Evolutionary conservation across 2,113 vertebrate species (phyloP).

Genomic region (Malurus alboscapulatus): DNA sequence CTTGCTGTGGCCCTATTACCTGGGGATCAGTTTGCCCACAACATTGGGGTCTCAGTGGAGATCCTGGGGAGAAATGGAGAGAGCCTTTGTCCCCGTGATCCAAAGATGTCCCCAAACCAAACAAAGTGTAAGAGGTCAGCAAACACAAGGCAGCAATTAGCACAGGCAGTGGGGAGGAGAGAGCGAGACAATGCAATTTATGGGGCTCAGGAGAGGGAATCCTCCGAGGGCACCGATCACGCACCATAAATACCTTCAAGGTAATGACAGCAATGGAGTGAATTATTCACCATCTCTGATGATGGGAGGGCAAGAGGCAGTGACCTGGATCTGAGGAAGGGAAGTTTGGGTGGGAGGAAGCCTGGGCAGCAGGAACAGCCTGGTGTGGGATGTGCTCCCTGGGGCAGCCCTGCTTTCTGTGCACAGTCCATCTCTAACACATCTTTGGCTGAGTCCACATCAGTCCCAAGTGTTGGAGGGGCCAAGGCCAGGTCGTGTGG

Average conservation of each 20-base stretch:
- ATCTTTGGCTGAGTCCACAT: rapidly evolving
- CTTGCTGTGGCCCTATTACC: not conserved
- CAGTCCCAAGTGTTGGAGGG: not conserved
- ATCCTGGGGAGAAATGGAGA: not conserved
- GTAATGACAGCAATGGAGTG: conserved; percentile 72
- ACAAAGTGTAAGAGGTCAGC: conserved; percentile 9
- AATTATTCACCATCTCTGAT: conserved; percentile 69
- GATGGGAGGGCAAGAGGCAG: conserved; percentile 66
- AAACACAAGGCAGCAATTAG: not conserved
- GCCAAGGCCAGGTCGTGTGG: not conserved
- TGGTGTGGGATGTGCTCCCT: not conserved
- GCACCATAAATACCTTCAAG: conserved; percentile 73
- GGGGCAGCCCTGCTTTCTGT: not conserved
- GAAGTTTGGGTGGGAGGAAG: conserved; percentile 26
- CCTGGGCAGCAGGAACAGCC: not conserved
- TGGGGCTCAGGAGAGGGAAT: conserved; percentile 5
- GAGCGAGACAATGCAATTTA: not conserved
- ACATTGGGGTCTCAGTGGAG: not conserved
- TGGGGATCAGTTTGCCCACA: rapidly evolving
- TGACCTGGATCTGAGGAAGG: conserved; percentile 72
- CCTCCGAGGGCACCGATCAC: not conserved
- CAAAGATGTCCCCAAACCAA: not conserved
- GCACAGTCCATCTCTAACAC: rapidly evolving
- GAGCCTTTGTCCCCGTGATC: not conserved
- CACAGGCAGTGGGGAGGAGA: not conserved